Conservation (phyloP, 2,797 vertebrate genomes). For the Champsocephalus esox region DNA sequence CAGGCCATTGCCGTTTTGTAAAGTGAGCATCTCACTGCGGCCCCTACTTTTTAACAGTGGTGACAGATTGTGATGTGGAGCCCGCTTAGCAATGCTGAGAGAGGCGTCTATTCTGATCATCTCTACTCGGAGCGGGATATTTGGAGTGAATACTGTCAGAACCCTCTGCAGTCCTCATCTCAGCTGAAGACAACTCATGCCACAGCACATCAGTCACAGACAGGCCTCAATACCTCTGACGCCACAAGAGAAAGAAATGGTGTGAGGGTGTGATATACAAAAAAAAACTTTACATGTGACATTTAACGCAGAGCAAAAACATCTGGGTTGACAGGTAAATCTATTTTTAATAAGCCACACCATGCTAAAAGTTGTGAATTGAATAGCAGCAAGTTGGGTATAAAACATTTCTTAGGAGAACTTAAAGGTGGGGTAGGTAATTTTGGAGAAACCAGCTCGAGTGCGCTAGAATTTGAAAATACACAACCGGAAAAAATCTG, state of each 20-base stretch:
- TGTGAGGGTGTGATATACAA: slow-evolving; percentile 51
- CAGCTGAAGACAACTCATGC: slow-evolving; percentile 69
- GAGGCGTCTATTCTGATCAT: slow-evolving; percentile 77
- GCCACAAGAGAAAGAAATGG: slow-evolving; percentile 53
- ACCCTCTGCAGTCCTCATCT: slow-evolving; percentile 65
- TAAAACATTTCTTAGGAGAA: slow-evolving; percentile 20
- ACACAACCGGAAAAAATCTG: no score
- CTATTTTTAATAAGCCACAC: slow-evolving; percentile 62
- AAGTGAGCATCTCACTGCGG: slow-evolving; percentile 74
- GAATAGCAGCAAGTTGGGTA: slow-evolving; percentile 13
- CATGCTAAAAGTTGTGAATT: slow-evolving; percentile 15
- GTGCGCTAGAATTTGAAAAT: no score
- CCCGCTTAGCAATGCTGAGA: slow-evolving; percentile 66
- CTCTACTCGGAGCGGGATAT: slow-evolving; percentile 71
- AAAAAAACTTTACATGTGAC: slow-evolving; percentile 54
- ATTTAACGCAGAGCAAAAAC: slow-evolving; percentile 44
- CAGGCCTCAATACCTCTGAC: slow-evolving; percentile 55
- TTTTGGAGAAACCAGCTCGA: no score
- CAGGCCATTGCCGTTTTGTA: slow-evolving; percentile 64
- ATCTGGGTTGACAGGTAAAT: slow-evolving; percentile 46
- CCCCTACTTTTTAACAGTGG: slow-evolving; percentile 68
- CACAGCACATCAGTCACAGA: slow-evolving; percentile 67
- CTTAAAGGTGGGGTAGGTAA: no score
- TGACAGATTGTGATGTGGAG: slow-evolving; percentile 74
- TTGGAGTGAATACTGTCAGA: slow-evolving; percentile 78